phyloP scores from a whole-genome alignment of 2,888 invertebrate genomes.

The Homarus gammarus region DNA sequence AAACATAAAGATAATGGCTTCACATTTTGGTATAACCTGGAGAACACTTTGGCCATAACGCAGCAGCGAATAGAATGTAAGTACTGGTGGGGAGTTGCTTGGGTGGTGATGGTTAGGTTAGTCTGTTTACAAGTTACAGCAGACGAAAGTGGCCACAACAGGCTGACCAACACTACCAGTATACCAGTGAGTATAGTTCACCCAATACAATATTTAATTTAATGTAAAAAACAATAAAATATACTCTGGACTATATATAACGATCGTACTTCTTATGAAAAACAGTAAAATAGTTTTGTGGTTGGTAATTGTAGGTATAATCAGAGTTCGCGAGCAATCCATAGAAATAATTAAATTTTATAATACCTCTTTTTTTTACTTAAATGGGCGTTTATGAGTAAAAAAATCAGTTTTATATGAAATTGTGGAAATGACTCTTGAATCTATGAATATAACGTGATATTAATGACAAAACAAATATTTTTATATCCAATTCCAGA shows the following conservation, averaged over 20 bases:
- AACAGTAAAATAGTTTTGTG: too few species aligned
- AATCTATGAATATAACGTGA: too few species aligned
- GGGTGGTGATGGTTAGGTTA: background rate
- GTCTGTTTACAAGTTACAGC: constrained; percentile 22
- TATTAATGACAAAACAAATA: too few species aligned
- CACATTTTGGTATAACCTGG: constrained; percentile 45
- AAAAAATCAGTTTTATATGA: too few species aligned
- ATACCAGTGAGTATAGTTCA: too few species aligned
- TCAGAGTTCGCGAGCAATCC: too few species aligned
- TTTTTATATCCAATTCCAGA: too few species aligned
- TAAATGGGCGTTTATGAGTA: too few species aligned
- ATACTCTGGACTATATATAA: background rate
- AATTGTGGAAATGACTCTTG: too few species aligned
- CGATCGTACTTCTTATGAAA: background rate
- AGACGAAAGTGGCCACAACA: constrained; percentile 19
- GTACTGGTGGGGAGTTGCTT: background rate
- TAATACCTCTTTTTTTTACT: too few species aligned
- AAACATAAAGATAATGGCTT: constrained; percentile 28
- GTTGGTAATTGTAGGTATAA: too few species aligned
- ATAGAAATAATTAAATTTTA: too few species aligned
- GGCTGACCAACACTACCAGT: background rate
- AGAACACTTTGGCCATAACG: constrained; percentile 60
- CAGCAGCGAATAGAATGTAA: constrained; percentile 18
- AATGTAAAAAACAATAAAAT: background rate
- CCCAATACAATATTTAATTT: background rate